Base-by-base conservation (phyloP, 2,888 invertebrate genomes). In the Lacanobia wlatinum region DNA sequence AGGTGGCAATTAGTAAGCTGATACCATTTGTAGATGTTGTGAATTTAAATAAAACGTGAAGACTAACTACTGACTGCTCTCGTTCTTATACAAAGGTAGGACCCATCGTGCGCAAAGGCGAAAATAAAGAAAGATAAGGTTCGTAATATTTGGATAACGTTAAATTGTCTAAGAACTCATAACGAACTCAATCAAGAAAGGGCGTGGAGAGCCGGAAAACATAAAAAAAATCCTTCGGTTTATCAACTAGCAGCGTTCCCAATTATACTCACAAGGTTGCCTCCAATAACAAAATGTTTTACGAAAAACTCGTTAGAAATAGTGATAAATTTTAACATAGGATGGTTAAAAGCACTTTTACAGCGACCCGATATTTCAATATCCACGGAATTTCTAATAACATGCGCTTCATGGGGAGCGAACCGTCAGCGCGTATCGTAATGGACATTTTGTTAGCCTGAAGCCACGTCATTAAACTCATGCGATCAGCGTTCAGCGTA, bases 381-480 rank as follows among this genome's bases (percentile, higher is more conserved):
- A 77, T 77, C 68, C 50, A 56, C 65, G 84, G 84, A 84, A 84
- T 83, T 83, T 75, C 74, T 83, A 82, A 82, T 76, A 85, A 77
- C 73, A 76, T 74, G 74, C 73, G 56, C 70, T 74, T 70, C 52
- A 72, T 70, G 71, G 74, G 74, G 52, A 73, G 28, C 58, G 38
- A 73, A 46, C 70, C 72, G 68, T 82, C 71, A 80, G 75, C 71
- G 70, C 76, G 66, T 72, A 68, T 70, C 71, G 60, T 76, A 80
- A 82, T 76, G 74, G 76, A 69, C 75, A 73, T 80, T 82, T 85
- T 81, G 84, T 83, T 83, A 80, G 73, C 69, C 71, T 69, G 77
- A 81, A 80, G 81, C 78, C 84, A 89, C 89, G 89, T 91, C 92
- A 94, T 94, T 93, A 93, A 91, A 89, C 84, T 89, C 84, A 79